phyloP scores from a whole-genome alignment of 2,888 invertebrate species.

The Hyalella azteca region DNA sequence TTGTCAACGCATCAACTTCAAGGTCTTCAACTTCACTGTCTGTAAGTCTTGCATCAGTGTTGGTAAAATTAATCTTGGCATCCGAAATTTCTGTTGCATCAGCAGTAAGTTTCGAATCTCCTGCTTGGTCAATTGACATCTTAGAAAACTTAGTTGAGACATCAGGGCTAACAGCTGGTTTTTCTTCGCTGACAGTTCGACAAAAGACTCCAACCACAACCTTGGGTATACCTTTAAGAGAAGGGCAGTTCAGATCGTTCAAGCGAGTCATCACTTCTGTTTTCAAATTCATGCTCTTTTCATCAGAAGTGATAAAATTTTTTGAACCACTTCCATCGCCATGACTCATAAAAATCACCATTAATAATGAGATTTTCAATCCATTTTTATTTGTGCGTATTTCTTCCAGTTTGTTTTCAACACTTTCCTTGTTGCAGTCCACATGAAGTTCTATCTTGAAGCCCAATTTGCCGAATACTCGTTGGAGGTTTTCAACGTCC shows the following conservation, averaged over 20 bases:
- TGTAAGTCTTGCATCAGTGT: too few relatives aligned
- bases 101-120: not conserved
- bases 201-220: not conserved
- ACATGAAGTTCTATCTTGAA: not conserved
- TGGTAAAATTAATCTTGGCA: too few relatives aligned
- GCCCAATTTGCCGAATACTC: not conserved
- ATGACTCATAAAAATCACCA: constrained; percentile 2
- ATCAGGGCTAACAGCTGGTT: not conserved
- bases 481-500: not conserved
- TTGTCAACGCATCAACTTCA: not conserved
- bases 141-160: too few relatives aligned
- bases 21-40: too few relatives aligned
- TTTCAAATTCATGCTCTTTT: not conserved
- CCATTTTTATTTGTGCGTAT: not conserved
- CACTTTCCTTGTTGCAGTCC: not conserved
- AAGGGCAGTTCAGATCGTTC: constrained; percentile 11
- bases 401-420: not conserved
- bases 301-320: not conserved
- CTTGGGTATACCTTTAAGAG: not conserved
- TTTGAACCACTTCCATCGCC: constrained; percentile 6
- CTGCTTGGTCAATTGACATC: too few relatives aligned
- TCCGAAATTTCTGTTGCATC: not conserved
- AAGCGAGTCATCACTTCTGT: not conserved
- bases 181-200: not conserved
- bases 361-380: not conserved